These are phyloP conservation scores for Melanchra persicariae DNA, from an alignment of 2,888 invertebrate species.

Conservation along the genomic window DNA sequence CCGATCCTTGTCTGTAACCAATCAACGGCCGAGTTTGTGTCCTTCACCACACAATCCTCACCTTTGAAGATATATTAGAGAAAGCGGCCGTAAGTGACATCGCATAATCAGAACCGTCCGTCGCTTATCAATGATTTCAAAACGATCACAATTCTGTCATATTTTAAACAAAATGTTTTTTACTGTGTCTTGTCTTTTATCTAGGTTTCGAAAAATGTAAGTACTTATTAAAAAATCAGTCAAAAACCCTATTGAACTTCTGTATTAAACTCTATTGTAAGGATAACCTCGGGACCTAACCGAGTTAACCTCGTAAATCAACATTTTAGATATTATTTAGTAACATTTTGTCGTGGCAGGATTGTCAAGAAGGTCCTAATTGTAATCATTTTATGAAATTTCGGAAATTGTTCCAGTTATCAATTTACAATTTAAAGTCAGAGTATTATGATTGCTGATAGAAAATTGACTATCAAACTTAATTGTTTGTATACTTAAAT, in stretches of 20 bases:
- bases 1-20: too few species aligned
- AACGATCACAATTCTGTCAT: too few species aligned
- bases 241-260: neutral
- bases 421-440: neutral
- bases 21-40: too few species aligned
- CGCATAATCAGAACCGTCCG: too few species aligned
- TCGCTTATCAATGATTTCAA: too few species aligned
- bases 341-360: conserved; percentile 19
- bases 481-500: neutral
- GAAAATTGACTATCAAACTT: neutral
- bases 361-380: conserved; percentile 3
- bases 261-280: neutral
- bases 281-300: neutral
- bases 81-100: too few species aligned
- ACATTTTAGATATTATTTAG: conserved; percentile 10
- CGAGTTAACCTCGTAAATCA: conserved; percentile 21
- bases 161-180: too few species aligned
- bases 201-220: too few species aligned
- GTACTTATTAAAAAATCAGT: neutral
- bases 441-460: neutral
- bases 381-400: conserved; percentile 1
- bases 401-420: neutral
- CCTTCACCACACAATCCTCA: too few species aligned
- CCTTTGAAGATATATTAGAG: too few species aligned
- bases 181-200: too few species aligned